These are phyloP conservation scores for Drosophila truncata DNA, from an alignment of 1,140 invertebrate genomes.

Conservation along the genomic window DNA sequence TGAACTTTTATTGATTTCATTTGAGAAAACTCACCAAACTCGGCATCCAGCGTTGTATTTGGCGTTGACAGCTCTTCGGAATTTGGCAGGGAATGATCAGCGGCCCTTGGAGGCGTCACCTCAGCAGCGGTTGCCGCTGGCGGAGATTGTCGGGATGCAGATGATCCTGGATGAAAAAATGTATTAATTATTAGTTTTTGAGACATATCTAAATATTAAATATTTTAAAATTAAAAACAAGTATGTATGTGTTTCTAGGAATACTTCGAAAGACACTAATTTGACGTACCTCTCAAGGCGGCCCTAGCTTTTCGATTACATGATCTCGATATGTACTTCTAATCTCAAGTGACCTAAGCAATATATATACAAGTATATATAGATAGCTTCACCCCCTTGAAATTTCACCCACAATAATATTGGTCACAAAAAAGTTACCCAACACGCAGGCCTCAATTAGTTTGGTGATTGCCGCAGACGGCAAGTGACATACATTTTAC, in stretches of 20 bases:
- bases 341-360: slow-evolving; percentile 20
- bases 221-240: neutral
- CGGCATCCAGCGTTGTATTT: slow-evolving; percentile 65
- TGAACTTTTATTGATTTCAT: neutral
- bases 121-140: slow-evolving; percentile 37
- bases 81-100: slow-evolving; percentile 37
- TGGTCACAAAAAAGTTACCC: slow-evolving; percentile 48
- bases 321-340: slow-evolving; percentile 1
- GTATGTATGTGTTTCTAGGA: neutral
- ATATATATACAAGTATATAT: neutral
- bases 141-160: slow-evolving; percentile 57
- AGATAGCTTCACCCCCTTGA: neutral
- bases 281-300: neutral
- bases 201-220: too few species aligned
- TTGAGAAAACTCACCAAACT: slow-evolving; percentile 65
- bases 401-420: slow-evolving; percentile 7
- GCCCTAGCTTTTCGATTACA: slow-evolving; percentile 6
- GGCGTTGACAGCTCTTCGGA: slow-evolving; percentile 66
- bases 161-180: slow-evolving; percentile 36
- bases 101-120: slow-evolving; percentile 3
- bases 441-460: slow-evolving; percentile 69
- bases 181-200: neutral
- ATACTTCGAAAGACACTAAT: neutral
- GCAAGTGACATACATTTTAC: slow-evolving; percentile 83
- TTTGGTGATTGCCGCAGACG: slow-evolving; percentile 53